A percentile compares a stretch with the other conserved stretches of the same genome.
Evolutionary conservation across 2,797 vertebrate species (phyloP).

Genomic region (Gephyroberyx darwinii): DNA sequence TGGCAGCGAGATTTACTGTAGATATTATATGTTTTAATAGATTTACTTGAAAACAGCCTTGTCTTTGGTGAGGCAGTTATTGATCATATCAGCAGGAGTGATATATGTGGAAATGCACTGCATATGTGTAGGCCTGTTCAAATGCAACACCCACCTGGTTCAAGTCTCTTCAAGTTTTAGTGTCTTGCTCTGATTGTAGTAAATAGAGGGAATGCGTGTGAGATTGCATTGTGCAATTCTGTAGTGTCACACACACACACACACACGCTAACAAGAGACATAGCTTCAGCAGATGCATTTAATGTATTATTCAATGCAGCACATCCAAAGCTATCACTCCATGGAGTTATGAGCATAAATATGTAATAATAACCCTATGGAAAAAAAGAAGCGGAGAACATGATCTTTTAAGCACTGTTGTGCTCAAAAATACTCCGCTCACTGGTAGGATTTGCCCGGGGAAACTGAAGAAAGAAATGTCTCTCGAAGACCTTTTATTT

Average conservation of each 20-base stretch:
- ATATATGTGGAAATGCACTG: neutral
- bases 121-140: neutral
- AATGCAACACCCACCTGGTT: constrained; percentile 13
- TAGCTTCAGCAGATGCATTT: constrained; percentile 74
- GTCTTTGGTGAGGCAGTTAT: neutral
- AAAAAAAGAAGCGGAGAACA: constrained; percentile 46
- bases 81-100: neutral
- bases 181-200: constrained; percentile 11
- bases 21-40: neutral
- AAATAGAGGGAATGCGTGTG: constrained; percentile 33
- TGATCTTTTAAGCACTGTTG: constrained; percentile 41
- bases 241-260: constrained; percentile 26
- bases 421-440: constrained; percentile 35
- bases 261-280: constrained; percentile 54
- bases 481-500: constrained; percentile 9
- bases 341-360: constrained; percentile 73
- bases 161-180: constrained; percentile 16
- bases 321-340: constrained; percentile 71
- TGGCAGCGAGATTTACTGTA: constrained; percentile 1
- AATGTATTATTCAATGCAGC: constrained; percentile 81
- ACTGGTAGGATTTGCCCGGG: constrained; percentile 14
- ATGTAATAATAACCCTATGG: constrained; percentile 69
- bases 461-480: constrained; percentile 16
- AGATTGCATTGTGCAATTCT: constrained; percentile 43
- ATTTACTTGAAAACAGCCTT: neutral